A percentile compares a stretch with the other conserved stretches of the same genome.
Evolutionary conservation across 2,797 vertebrate genomes (phyloP).

Genomic region (Pangasius macronema): DNA sequence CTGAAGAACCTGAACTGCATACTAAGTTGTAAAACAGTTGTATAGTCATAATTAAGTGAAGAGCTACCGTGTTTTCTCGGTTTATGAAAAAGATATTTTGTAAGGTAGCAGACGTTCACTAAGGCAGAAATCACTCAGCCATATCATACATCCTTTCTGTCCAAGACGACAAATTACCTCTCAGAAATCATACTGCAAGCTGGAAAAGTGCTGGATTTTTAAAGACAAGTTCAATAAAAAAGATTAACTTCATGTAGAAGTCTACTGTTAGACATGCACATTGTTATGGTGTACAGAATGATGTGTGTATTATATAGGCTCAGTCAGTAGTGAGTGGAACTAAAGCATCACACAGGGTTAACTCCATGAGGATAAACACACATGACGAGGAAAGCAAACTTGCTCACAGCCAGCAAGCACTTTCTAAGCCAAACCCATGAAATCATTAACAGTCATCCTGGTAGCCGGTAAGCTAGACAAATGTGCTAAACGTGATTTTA

Average conservation of each 20-base stretch:
- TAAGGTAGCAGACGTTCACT: background rate
- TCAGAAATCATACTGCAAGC: background rate
- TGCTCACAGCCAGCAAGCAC: conserved; percentile 1
- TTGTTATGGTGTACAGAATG: background rate
- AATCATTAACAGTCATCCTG: conserved; percentile 2
- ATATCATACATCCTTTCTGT: background rate
- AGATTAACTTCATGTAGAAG: background rate
- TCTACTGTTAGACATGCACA: background rate
- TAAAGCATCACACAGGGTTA: background rate
- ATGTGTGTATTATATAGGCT: background rate
- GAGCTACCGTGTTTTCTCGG: background rate
- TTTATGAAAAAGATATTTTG: background rate
- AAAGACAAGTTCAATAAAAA: background rate
- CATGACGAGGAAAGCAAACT: background rate
- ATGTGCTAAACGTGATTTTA: background rate
- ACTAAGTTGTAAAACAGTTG: background rate
- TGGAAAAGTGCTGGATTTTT: background rate
- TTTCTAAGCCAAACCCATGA: conserved; percentile 7
- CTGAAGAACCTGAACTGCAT: conserved; percentile 1
- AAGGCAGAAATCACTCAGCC: background rate
- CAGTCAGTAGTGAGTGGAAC: background rate
- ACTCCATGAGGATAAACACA: background rate
- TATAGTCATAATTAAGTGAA: background rate
- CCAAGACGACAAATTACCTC: background rate
- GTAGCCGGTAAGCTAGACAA: background rate